Evolutionary conservation across 2,888 invertebrate species (phyloP), one percentile per base, ranked within the genome.

Genomic region (Andrena dorsata): DNA sequence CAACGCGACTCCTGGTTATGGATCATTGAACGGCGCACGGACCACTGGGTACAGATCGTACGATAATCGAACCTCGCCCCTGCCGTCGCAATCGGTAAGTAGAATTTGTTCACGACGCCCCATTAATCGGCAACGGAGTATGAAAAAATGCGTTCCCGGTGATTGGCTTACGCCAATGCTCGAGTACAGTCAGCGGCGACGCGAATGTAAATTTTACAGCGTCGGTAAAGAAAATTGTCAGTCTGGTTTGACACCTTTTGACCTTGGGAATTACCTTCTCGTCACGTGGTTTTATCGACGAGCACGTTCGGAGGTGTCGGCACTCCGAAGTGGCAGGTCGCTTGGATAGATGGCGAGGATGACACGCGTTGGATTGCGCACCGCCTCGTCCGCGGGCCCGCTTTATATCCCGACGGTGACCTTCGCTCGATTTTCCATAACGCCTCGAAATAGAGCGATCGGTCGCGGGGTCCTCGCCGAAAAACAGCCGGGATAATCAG

Each of bases 11-110:
- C 95, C 96, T 1, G 97, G 97, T 35, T 97, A 97, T 91, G 97
- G 97, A n/a, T 97, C 97, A 64, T 95, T 97, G 83, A 97, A 97
- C 92, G 96, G 96, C 88, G 95, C 95, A 66, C 95, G 95, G 92
- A 89, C 87, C 47, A 91, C 92, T 65, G 73, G 85, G n/a, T 92
- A 92, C 79, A 91, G 89, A 82, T 83, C 90, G 4, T 93, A 91
- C 74, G 92, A 92, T 65, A 92, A 89, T 86, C 90, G 92, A 66
- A 91, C 91, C n/a, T 90, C 93, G 6, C 92, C 93, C 16, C 78
- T 95, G 85, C 95, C 95, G 87, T 95, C 96, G 64, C 94, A 95
- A 89, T 96, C 96, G 94, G 97, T 97, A 92, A 51, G 89, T 87
- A 60, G 20, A 60, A 30, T 60, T 60, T 53, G 10, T 56, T 63